These are phyloP conservation scores for Ecliptopera silaceata DNA, from an alignment of 2,888 invertebrate genomes.

Conservation along the genomic window DNA sequence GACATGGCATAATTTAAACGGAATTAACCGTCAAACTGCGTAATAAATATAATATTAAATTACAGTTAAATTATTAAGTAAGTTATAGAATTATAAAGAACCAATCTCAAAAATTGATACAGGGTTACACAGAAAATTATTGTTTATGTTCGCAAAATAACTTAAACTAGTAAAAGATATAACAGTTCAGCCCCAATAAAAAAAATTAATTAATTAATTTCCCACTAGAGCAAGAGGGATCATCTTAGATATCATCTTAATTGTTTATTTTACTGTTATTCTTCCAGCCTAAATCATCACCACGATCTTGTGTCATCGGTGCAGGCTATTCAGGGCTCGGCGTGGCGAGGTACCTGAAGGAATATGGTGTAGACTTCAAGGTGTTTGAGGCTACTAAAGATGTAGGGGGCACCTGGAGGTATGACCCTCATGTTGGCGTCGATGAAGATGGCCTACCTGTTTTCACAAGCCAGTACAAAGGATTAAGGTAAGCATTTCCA, in stretches of 20 bases:
- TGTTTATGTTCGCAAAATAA: no score
- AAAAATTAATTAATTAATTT: no score
- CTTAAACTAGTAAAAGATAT: no score
- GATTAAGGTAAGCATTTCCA: slow-evolving; percentile 71
- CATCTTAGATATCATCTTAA: no score
- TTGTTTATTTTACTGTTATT: background rate
- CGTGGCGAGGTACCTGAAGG: slow-evolving; percentile 83
- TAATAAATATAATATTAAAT: no score
- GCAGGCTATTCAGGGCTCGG: slow-evolving; percentile 90
- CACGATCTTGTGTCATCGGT: slow-evolving; percentile 84
- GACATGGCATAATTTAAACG: background rate
- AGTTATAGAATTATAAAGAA: no score
- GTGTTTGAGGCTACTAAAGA: slow-evolving; percentile 87
- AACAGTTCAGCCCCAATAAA: no score
- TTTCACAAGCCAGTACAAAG: slow-evolving; percentile 92
- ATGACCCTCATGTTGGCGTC: slow-evolving; percentile 84
- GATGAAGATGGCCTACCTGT: slow-evolving; percentile 87
- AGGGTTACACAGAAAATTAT: no score
- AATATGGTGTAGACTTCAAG: slow-evolving; percentile 75
- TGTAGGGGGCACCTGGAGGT: slow-evolving; percentile 92
- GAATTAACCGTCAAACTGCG: background rate
- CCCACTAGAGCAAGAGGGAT: no score
- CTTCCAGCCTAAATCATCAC: slow-evolving; percentile 46
- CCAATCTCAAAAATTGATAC: no score
- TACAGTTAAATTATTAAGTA: no score